Evolutionary conservation across 2,113 vertebrate genomes (phyloP).

Genomic region (Pycnonotus jocosus): DNA sequence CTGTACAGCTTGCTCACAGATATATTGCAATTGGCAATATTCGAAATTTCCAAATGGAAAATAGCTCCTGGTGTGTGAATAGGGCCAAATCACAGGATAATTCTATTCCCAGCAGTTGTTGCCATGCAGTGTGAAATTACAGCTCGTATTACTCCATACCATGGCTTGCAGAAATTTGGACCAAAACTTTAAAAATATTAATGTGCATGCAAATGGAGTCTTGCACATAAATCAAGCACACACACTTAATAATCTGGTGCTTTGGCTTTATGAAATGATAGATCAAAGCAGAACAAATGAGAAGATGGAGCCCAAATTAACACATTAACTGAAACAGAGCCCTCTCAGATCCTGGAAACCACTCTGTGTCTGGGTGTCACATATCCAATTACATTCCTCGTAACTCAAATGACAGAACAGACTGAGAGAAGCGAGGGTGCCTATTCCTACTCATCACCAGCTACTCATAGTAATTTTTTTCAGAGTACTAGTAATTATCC

Average conservation of each 20-base stretch:
- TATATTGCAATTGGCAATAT: conserved; percentile 19
- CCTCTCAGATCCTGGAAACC: conserved; percentile 54
- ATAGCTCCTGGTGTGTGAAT: conserved; percentile 45
- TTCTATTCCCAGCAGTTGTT: conserved; percentile 40
- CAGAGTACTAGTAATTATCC: conserved; percentile 34
- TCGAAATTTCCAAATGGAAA: conserved; percentile 53
- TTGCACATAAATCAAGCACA: conserved; percentile 26
- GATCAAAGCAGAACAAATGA: conserved; percentile 62
- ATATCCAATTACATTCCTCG: conserved; percentile 51
- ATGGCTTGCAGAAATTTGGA: conserved; percentile 50
- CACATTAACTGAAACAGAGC: conserved; percentile 55
- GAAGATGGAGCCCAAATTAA: conserved; percentile 62
- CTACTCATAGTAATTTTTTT: conserved; percentile 28
- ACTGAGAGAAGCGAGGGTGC: background rate
- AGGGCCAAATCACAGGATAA: conserved; percentile 7
- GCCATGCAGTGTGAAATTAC: conserved; percentile 10
- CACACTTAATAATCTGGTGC: conserved; percentile 20
- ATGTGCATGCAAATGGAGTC: conserved; percentile 40
- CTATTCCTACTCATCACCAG: conserved; percentile 25
- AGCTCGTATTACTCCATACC: background rate
- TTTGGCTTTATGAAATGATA: conserved; percentile 47
- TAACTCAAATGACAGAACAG: conserved; percentile 55
- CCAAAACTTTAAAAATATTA: conserved; percentile 45
- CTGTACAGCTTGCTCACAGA: background rate
- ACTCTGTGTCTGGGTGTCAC: conserved; percentile 45